Base-by-base conservation (phyloP, 2,797 vertebrate species). In the Cynodonichthys magdalenae region DNA sequence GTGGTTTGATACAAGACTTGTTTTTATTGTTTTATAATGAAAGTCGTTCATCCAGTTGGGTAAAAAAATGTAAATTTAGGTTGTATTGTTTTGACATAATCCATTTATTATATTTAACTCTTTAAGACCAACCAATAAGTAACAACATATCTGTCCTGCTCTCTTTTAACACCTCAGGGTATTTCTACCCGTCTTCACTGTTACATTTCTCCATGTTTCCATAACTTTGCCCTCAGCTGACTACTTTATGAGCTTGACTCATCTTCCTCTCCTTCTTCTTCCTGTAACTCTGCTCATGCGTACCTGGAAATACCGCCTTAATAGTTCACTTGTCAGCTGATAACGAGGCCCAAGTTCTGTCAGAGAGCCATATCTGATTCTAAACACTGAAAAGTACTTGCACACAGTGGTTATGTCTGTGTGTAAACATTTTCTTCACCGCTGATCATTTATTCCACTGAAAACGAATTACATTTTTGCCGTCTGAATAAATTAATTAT, bases 201-300 rank as follows among this genome's bases (percentile, higher is more conserved):
- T 63, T 68, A 39, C 59, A 36, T 56, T 29, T 57, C 28, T 62
- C 51, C 60, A 50, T 29, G 55, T 66, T 69, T 82, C 46, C 60
- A 55, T 66, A 34, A 59, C 65, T 79, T 67, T 15, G 59, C 63
- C 74, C 55, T 59, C 28, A 28, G 57, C 53, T 66, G 63, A 72
- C 74, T 56, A 24, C 17, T 57, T 55, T 59, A 66, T 79, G 74
- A 74, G 27, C 50, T 46, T 80, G 72, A 82, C 76, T 81, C 81
- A 78, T 73, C 64, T 53, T 45, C 67, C 61, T 63, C 68, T 70
- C 24, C 66, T 62, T 71, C 66, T 17, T 55, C 34, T 41, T 24
- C 31, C 41, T 48, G 14, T 41, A 24, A 66, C 51, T 59, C 59
- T 58, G 17, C 52, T 63, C 58, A 56, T 72, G 45, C 59, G 65